Percentiles rank a stretch among this genome's conserved stretches.
Conservation (phyloP, 2,113 vertebrate genomes). For the Phylloscopus trochiloides region DNA sequence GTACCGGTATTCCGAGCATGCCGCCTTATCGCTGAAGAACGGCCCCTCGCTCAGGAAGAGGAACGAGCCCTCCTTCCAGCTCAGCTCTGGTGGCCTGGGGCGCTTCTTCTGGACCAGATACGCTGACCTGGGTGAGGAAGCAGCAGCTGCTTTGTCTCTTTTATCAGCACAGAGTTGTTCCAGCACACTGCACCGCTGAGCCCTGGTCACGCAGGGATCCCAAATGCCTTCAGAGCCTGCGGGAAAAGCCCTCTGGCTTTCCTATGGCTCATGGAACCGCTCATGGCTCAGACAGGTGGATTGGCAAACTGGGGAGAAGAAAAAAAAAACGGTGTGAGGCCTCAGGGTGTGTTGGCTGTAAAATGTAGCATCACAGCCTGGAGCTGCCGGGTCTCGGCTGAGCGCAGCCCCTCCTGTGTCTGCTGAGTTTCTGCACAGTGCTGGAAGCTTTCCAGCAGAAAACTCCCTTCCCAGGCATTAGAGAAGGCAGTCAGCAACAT, state of each 20-base stretch:
- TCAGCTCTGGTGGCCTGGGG: slow-evolving; percentile 74
- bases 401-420: background rate
- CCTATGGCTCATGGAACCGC: background rate
- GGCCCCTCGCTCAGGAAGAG: slow-evolving; percentile 78
- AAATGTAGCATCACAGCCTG: background rate
- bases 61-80: slow-evolving; percentile 81
- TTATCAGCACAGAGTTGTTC: background rate
- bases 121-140: slow-evolving; percentile 86
- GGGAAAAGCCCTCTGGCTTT: background rate
- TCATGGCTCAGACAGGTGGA: background rate
- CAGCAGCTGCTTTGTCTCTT: background rate
- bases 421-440: background rate
- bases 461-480: background rate
- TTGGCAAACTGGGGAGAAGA: background rate
- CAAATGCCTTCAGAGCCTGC: background rate
- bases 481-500: background rate
- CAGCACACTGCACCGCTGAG: background rate
- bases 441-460: background rate
- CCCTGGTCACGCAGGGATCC: background rate
- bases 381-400: background rate
- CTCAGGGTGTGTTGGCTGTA: background rate
- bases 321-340: background rate
- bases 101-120: slow-evolving; percentile 90
- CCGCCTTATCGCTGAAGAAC: slow-evolving; percentile 75
- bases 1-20: slow-evolving; percentile 82